Conservation (phyloP, 2,113 vertebrate genomes). For the Daboia siamensis region DNA sequence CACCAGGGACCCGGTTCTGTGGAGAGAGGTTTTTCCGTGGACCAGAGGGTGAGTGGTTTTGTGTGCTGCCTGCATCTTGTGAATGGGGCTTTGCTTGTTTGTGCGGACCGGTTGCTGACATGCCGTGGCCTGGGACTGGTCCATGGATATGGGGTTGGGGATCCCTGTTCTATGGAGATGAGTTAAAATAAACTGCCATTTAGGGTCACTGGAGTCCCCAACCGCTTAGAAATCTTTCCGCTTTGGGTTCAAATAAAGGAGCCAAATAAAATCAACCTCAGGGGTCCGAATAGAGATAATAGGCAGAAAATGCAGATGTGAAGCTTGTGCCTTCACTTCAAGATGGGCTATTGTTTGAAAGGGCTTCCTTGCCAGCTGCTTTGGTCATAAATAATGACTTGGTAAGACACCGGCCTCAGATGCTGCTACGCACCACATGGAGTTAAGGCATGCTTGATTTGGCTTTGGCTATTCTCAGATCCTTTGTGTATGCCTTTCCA, state of each 20-base stretch:
- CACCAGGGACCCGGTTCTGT: too few relatives aligned
- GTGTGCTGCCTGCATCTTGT: too few relatives aligned
- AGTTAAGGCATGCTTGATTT: constrained; percentile 37
- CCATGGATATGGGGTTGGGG: too few relatives aligned
- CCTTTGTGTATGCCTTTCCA: constrained; percentile 53
- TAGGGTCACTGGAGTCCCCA: not conserved
- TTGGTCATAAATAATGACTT: constrained; percentile 48
- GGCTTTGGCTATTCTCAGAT: constrained; percentile 29
- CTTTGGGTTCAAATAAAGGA: not conserved
- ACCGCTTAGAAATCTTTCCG: not conserved
- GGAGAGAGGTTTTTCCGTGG: too few relatives aligned
- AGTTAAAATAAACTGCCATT: not conserved
- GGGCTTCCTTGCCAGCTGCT: constrained; percentile 46
- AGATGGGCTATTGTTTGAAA: constrained; percentile 35
- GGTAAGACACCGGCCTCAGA: constrained; percentile 1
- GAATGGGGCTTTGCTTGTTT: too few relatives aligned
- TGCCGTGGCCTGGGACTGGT: too few relatives aligned
- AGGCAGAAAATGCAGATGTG: not conserved
- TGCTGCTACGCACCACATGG: constrained; percentile 17
- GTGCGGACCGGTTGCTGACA: too few relatives aligned
- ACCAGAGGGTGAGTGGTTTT: too few relatives aligned
- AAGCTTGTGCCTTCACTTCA: not conserved
- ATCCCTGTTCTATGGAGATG: too few relatives aligned
- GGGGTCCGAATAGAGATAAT: not conserved
- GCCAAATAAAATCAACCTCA: too few relatives aligned